Base-by-base conservation (phyloP, 2,113 vertebrate genomes). In the Pao palembangensis region DNA sequence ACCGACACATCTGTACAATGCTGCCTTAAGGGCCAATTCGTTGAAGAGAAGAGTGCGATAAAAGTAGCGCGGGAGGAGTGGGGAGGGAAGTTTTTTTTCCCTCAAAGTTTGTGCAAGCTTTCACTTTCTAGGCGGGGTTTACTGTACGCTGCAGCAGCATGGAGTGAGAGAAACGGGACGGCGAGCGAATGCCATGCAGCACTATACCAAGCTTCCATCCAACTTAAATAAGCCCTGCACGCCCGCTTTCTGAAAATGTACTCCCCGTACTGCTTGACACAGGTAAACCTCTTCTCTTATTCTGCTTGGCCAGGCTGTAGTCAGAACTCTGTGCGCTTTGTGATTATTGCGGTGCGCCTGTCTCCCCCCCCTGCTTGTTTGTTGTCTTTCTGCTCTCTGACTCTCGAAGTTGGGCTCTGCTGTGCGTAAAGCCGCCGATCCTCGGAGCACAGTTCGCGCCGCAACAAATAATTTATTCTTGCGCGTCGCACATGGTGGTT, bases 251-350 rank as follows among this genome's bases (percentile, higher is more conserved):
- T 86, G 73, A 80, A 80, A 89, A 92, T 92, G 91, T 92, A 92
- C 87, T 92, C 91, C 77, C 91, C 91, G 87, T 92, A 92, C 91
- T 92, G 91, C 91, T 69, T 92, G 83, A 92, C 91, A 82, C 91
- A 92, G 91, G 91, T 92, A 92, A 92, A 74, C 7, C 42, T 47
- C 68, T 73, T 73, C 56, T 71, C 79, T 79, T 80, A 10, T 79
- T 84, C 58, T 84, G 53, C 78, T 74, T 51, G 47, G 61, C 34
- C 18, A 12, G 48, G 14, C 12, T 53, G 38, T 31, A 5, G 34
- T 38, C 34, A 38, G 34, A 38, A 38, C 34, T 38, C 11, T 38
- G 34, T 38, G 34, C 34, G 34, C 34, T 38, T 38, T 38, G 34
- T 38, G 34, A 12, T 38, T 38, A 12, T 12, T 38, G 34, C 34